Evolutionary conservation across 2,797 vertebrate genomes (phyloP), one percentile per base, ranked within the genome.

Genomic region (Diplodus puntazzo): DNA sequence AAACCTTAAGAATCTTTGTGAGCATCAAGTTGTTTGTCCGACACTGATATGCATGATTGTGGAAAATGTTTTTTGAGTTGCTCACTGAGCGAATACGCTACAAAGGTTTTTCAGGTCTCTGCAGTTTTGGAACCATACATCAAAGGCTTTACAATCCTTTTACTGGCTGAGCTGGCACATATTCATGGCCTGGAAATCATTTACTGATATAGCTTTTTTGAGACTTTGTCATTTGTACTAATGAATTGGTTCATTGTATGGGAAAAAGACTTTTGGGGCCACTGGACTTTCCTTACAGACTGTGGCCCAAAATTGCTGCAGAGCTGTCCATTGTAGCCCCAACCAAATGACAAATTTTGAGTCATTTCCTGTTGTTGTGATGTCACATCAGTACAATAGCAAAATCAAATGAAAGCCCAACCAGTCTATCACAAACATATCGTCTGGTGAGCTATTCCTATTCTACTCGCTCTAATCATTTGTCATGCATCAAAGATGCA

Each of bases 1-100:
- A 65, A 71, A 78, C 48, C 25, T n/a, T n/a, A 54, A 55, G 27
- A 27, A 49, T 49, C 5, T 30, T 73, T 45, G n/a, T 34, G 2
- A 12, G 5, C 20, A 45, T 50, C 9, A 42, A 25, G 21, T 55
- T 12, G 8, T 42, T 30, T 57, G 18, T 52, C 13, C 54, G 50
- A 1, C 18, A 48, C n/a, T 20, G 46, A 39, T 52, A 39, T 49
- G 13, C 50, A 54, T 25, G 46, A 23, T 52, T 71, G 58, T 76
- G 49, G 25, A 62, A 43, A 66, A 54, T 55, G 6, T 18, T 73
- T 21, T 34, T 23, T 49, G n/a, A 43, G 30, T 14, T 60, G 63
- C 12, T 67, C 54, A 59, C 46, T 21, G 43, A n/a, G 8, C 7
- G 2, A 52, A 30, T n/a, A 20, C 0, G 12, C 34, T 18, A 18